Conservation (phyloP, 2,888 invertebrate species). For the Deroplatys truncata region DNA sequence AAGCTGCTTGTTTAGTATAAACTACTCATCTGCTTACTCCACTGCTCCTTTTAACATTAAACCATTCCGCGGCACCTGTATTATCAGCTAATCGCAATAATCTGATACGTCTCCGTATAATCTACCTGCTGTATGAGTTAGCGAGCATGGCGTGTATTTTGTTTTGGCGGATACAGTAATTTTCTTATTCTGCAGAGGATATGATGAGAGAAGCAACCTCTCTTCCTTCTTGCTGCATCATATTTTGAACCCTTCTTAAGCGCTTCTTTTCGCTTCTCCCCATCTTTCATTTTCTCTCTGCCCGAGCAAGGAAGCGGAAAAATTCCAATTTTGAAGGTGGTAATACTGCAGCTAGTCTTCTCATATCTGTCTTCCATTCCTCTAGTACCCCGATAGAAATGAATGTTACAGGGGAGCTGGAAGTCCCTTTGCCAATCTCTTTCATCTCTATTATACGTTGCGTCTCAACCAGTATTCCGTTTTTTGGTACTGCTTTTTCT, state of each 20-base stretch:
- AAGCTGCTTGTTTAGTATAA: too few relatives aligned
- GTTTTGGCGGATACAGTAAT: neutral
- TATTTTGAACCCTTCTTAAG: conserved; percentile 12
- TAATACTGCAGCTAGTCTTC: neutral
- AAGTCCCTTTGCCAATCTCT: neutral
- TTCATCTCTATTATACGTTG: neutral
- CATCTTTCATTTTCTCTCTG: conserved; percentile 12
- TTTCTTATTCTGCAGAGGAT: neutral
- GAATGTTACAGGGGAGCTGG: neutral
- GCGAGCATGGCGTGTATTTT: neutral
- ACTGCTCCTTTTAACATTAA: too few relatives aligned
- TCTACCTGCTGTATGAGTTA: neutral
- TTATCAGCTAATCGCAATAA: too few relatives aligned
- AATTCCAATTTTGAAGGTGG: conserved; percentile 23
- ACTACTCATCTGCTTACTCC: too few relatives aligned
- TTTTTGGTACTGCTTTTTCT: neutral
- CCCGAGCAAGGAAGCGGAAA: conserved; percentile 19
- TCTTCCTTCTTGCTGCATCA: neutral
- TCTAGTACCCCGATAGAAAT: neutral
- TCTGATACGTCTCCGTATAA: neutral
- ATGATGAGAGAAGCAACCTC: neutral
- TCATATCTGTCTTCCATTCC: neutral
- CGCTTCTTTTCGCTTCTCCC: neutral
- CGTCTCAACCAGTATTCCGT: neutral
- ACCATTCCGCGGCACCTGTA: too few relatives aligned